These are phyloP conservation scores for Vanessa tameamea DNA, from an alignment of 1,140 invertebrate species.

Conservation along the genomic window DNA sequence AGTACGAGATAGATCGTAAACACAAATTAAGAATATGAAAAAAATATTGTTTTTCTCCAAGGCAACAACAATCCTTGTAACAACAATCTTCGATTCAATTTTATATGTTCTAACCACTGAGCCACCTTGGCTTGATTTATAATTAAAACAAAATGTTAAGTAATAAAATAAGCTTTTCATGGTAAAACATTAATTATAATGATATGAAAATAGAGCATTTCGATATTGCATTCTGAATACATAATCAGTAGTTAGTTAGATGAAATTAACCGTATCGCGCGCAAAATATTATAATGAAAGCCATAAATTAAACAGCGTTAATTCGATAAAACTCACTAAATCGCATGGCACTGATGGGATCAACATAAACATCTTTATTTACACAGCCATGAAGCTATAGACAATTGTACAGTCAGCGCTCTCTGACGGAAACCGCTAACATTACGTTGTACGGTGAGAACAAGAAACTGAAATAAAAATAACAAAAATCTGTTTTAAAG, in stretches of 20 bases:
- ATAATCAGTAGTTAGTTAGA: slow-evolving; percentile 6
- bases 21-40: too few relatives aligned
- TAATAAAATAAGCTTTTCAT: slow-evolving; percentile 1
- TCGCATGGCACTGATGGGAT: slow-evolving; percentile 17
- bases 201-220: not conserved
- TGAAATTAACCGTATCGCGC: slow-evolving; percentile 6
- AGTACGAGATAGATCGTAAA: too few relatives aligned
- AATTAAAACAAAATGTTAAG: too few relatives aligned
- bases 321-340: slow-evolving; percentile 23
- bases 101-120: too few relatives aligned
- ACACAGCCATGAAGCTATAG: slow-evolving; percentile 8
- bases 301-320: slow-evolving; percentile 18
- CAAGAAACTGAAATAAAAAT: not conserved
- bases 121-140: too few relatives aligned
- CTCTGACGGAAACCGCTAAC: slow-evolving; percentile 15
- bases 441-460: slow-evolving; percentile 1
- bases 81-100: too few relatives aligned
- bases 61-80: too few relatives aligned
- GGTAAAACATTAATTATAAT: not conserved
- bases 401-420: slow-evolving; percentile 21
- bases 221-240: slow-evolving; percentile 3
- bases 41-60: too few relatives aligned
- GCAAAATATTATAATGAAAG: slow-evolving; percentile 17
- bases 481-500: not conserved
- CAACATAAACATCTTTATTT: slow-evolving; percentile 29